Base-by-base conservation (phyloP, 2,797 vertebrate genomes). In the Phoeniculus purpureus region DNA sequence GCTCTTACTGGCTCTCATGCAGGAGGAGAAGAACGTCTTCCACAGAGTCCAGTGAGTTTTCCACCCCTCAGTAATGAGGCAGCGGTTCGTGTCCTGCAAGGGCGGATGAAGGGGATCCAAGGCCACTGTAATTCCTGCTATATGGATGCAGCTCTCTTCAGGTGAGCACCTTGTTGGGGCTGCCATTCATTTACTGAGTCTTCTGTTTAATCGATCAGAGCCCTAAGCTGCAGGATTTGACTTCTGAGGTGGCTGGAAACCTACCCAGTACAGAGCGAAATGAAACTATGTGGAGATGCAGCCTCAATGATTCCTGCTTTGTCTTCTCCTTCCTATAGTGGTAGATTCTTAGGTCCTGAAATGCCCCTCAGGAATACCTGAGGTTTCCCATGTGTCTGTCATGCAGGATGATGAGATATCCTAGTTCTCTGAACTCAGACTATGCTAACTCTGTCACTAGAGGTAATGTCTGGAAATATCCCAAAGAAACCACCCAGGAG, bases 91-190 rank as follows among this genome's bases (percentile, higher is more conserved):
- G 71, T 98, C 62, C 94, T 99, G 89, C 91, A 78, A 72, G 99
- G 98, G 16, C 92, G 83, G 26, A 99, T 98, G 98, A 98, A 92
- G 77, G 99, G 99, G 10, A 98, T 99, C 91, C 99, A 99, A 77
- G 99, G 99, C 29, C 98, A 99, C 91, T 98, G 98, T 52, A 99
- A 99, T 97, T 99, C 99, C 94, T 99, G 99, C 96, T 99, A 99
- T 92, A 98, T 99, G 98, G 99, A 99, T 1, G 97, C 98, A 22
- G 96, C 98, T 50, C 98, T 99, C 47, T 99, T 99, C 96, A 98
- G 98, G 98, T 99, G 52, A 81, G 80, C 32, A 31, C 29, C 26
- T 19, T 14, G 56, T 61, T 27, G 60, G 17, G 31, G 47, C 5
- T 58, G 62, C 12, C 6, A 1, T 15, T 43, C 22, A 5, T 37